Conservation (phyloP, 1,140 invertebrate genomes). For the Capitella teleta region DNA sequence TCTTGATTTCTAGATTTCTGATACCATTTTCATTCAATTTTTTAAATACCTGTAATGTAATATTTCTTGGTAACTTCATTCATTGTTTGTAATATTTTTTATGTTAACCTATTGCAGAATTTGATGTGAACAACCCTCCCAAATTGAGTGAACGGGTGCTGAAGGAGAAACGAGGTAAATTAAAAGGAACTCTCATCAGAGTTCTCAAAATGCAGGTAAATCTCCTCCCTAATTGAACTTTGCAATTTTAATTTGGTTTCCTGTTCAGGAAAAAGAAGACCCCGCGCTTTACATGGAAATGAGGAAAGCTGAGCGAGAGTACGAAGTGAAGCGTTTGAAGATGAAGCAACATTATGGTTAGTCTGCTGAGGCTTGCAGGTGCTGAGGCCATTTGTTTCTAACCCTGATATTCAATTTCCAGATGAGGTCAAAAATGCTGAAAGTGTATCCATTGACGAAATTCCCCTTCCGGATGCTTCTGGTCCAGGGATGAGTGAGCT, state of each 20-base stretch:
- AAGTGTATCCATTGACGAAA: constrained; percentile 91
- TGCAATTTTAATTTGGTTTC: constrained; percentile 8
- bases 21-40: neutral
- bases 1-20: neutral
- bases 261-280: constrained; percentile 82
- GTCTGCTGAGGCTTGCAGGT: constrained; percentile 1
- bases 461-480: constrained; percentile 67
- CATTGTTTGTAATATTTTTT: constrained; percentile 1
- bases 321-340: constrained; percentile 69
- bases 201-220: constrained; percentile 93
- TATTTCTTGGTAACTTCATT: neutral
- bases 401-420: constrained; percentile 15
- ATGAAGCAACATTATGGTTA: constrained; percentile 72
- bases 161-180: constrained; percentile 89
- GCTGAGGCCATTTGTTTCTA: neutral
- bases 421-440: constrained; percentile 88
- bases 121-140: constrained; percentile 83
- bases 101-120: constrained; percentile 54
- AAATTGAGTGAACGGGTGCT: constrained; percentile 87
- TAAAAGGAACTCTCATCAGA: constrained; percentile 87
- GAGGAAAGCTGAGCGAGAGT: constrained; percentile 79
- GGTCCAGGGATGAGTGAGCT: constrained; percentile 7
- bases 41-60: neutral
- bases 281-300: constrained; percentile 84
- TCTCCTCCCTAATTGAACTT: constrained; percentile 34